Conservation (phyloP, 2,113 vertebrate genomes). For the Periophthalmus modestus region DNA sequence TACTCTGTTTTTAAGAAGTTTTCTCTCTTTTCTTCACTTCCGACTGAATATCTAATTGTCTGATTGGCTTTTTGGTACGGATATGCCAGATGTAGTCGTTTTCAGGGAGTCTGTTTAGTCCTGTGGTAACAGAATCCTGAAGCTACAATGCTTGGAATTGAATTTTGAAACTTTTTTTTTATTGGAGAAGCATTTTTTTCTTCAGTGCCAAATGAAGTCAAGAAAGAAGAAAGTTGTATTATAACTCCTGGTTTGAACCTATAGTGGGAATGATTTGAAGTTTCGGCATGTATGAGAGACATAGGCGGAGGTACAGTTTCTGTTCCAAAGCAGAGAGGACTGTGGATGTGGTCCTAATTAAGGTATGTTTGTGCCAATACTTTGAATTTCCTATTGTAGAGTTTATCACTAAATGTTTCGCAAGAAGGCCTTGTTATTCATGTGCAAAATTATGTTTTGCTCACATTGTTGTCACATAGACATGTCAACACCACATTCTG, state of each 20-base stretch:
- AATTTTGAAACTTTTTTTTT: neutral
- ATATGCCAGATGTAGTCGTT: neutral
- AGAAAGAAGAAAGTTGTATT: neutral
- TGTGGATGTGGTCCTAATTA: conserved; percentile 87
- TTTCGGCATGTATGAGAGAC: conserved; percentile 85
- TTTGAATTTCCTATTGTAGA: neutral
- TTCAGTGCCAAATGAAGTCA: neutral
- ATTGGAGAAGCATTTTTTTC: conserved; percentile 7
- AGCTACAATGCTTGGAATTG: conserved; percentile 9
- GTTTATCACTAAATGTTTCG: neutral
- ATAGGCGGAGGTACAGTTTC: conserved; percentile 88
- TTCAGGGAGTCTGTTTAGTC: neutral
- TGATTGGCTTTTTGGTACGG: neutral
- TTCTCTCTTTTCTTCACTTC: neutral
- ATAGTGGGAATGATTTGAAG: conserved; percentile 11
- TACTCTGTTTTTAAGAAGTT: neutral
- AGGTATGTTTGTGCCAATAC: conserved; percentile 74
- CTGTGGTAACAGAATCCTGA: conserved; percentile 13
- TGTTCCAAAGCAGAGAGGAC: conserved; percentile 84
- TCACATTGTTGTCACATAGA: neutral
- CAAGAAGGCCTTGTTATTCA: neutral
- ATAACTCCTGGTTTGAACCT: neutral
- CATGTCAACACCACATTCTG: neutral
- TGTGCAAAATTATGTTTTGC: neutral
- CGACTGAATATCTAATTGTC: neutral